Base-by-base conservation (phyloP, 1,140 invertebrate species). In the Papilio dardanus region DNA sequence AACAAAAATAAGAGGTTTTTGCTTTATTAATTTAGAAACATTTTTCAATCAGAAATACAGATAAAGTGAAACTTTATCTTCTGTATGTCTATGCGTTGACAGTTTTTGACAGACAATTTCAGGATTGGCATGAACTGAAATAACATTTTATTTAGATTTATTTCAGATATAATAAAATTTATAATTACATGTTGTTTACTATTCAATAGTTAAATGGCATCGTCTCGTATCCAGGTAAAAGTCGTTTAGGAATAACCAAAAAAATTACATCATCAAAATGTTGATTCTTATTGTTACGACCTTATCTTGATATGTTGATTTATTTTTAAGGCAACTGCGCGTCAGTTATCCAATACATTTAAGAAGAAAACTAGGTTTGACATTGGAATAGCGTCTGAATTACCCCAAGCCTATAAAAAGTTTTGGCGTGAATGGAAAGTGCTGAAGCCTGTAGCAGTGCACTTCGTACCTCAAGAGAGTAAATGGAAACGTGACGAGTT, bases 401-500 rank as follows among this genome's bases (percentile, higher is more conserved):
- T 99, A 75, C 98, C 98, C 3, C 94, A 96, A 80, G 97, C 96
- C 35, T 99, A 98, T 87, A 97, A 96, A 87, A 97, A 98, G 87
- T 97, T 98, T 91, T 98, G 97, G 94, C 94, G 92, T 77, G 97
- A 99, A 94, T 98, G 97, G 96, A 96, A 97, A 88, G 77, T 95
- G 0, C 93, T 95, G 31, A 93, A 95, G 81, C 96, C 97, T 30
- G 93, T 94, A 35, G 96, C 98, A 42, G 97, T 99, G 28, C 98
- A 99, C 94, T 99, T 97, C 89, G 95, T 97, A 76, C 96, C 96
- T 50, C 95, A 96, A 85, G 93, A 95, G 80, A 96, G 95, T 28
- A 95, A 96, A 88, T 99, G 96, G 94, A 95, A 94, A 77, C 94
- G 95, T 69, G 94, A 98, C 94, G 95, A 96, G 81, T 82, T 96